Base-by-base conservation (phyloP, 2,888 invertebrate species). In the Iphiclides podalirius region DNA sequence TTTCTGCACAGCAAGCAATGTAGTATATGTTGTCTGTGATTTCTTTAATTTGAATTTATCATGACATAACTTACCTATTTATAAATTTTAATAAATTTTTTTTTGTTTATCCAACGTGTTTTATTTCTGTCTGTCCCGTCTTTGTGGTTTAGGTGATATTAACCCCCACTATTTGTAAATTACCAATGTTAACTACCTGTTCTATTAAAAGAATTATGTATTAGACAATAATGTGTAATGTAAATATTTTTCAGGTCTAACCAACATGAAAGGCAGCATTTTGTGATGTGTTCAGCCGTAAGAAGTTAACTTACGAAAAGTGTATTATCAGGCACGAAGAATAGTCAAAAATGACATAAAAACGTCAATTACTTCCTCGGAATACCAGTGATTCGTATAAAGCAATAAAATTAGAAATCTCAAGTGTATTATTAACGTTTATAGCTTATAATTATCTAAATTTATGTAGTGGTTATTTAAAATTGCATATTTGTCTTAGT, bases 61-160 rank as follows among this genome's bases (percentile, higher is more conserved):
- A 78, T 79, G 79, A 79, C 76, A 75, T 69, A 69, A 66, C 56
- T 61, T 62, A 65, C 66, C 57, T 67, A 56, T 64, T 66, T 63
- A 61, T 60, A 59, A n/a, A 63, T 66, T 67, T 59, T 54, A 61
- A 75, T 72, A 71, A 70, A 72, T 63, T 66, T 70, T 69, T 66
- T 67, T 62, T 55, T 64, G 56, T 47, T 39, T 28, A 35, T 9
- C 2, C 0, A 7, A 9, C 13, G 13, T 11, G 45, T 50, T 50
- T 50, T 40, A 40, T 50, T 50, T 45, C 7, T 35, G 26, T 2
- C 23, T 43, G 33, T 13, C 9, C 17, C 6, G 20, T 20, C 8
- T 48, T 7, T 28, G 8, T 41, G 15, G 31, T 48, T 16, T 15
- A 11, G 42, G 31, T 44, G 4, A n/a, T n/a, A n/a, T n/a, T n/a